Base-by-base conservation (phyloP, 2,797 vertebrate species). In the Novumbra hubbsi region DNA sequence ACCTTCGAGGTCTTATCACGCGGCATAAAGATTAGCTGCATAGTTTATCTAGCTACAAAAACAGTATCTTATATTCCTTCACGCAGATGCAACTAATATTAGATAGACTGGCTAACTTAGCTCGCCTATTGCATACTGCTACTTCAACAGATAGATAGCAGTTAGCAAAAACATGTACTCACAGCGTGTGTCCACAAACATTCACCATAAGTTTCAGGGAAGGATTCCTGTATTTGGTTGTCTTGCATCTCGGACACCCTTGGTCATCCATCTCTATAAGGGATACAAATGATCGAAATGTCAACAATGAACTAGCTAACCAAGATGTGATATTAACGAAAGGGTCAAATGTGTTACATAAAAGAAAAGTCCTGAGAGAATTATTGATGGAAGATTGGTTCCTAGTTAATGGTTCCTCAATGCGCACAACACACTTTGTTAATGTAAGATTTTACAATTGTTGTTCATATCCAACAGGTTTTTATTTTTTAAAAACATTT, bases 181-280 rank as follows among this genome's bases (percentile, higher is more conserved):
- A 99, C 98, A 99, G 94, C 72, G 97, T 99, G 89, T 99, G 98
- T 1, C 97, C 98, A 88, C 97, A 99, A 76, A 99, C 97, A 99
- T 99, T 99, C 85, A 99, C 97, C 97, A 99, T 98, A 90, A 99
- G 89, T 90, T 98, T 99, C 84, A 99, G 82, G 1, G 96, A 97
- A 0, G 97, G 98, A 65, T 99, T 99, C 80, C 98, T 94, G 90
- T 99, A 99, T 68, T 99, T 99, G 73, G 98, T 99, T 65, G 98
- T 99, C 90, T 99, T 99, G 85, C 98, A 99, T 52, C 97, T 91
- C 73, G 97, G 97, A 55, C 98, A 99, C 7, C 96, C 94, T 84
- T 95, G 94, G 73, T 99, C 97, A 71, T 98, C 96, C 97, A 99
- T 99, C 74, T 79, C 80, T 84, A 34, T 0, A 16, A 45, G 17